Conservation (phyloP, 2,113 vertebrate genomes). For the Albula glossodonta region DNA sequence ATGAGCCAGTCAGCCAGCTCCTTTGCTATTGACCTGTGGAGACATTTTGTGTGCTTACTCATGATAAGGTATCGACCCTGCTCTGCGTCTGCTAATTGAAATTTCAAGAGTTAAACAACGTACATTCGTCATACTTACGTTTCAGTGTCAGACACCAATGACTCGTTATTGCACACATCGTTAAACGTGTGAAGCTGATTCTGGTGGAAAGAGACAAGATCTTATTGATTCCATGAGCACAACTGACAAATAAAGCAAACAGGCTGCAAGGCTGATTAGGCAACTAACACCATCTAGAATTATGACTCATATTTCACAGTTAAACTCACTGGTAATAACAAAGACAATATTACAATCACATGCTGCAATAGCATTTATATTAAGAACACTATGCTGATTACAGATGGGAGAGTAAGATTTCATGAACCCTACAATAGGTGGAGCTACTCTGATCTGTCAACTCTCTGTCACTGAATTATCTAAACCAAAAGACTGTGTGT, state of each 20-base stretch:
- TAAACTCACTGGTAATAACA: background rate
- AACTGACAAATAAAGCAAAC: background rate
- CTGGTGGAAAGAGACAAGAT: slow-evolving; percentile 66
- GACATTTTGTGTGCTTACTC: background rate
- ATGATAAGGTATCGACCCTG: background rate
- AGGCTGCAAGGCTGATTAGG: background rate
- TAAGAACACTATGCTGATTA: too few relatives aligned
- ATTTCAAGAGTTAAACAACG: background rate
- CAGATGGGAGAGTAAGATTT: too few relatives aligned
- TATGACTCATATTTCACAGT: background rate
- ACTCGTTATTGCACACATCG: slow-evolving; percentile 99
- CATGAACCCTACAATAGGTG: too few relatives aligned
- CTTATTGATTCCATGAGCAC: background rate
- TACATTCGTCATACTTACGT: slow-evolving; percentile 79
- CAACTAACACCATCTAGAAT: background rate
- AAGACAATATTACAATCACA: too few relatives aligned
- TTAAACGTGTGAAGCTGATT: slow-evolving; percentile 99
- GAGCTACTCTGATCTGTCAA: too few relatives aligned
- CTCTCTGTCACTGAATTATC: too few relatives aligned
- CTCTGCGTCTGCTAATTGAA: background rate
- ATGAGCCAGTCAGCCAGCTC: slow-evolving; percentile 98
- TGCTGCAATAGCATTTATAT: too few relatives aligned
- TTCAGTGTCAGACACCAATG: slow-evolving; percentile 97
- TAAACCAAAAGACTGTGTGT: too few relatives aligned
- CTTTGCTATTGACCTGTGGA: slow-evolving; percentile 92